phyloP scores from a whole-genome alignment of 2,888 invertebrate species.

The Rhopalosiphum nymphaeae region DNA sequence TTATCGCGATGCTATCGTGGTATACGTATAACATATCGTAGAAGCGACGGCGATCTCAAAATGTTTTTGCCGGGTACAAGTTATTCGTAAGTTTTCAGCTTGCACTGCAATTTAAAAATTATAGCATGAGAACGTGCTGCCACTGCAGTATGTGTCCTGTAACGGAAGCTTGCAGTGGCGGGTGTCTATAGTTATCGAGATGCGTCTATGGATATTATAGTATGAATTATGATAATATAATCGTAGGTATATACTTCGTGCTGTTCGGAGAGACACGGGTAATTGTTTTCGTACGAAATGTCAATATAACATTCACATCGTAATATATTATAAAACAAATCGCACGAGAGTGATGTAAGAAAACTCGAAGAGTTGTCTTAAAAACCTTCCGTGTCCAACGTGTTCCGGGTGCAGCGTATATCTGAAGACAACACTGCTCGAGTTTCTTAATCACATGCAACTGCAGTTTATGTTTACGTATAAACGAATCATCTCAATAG shows the following conservation, averaged over 20 bases:
- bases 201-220: neutral
- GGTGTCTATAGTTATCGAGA: neutral
- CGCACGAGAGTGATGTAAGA: neutral
- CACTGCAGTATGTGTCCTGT: neutral
- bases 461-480: neutral
- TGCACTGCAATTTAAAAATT: neutral
- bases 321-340: neutral
- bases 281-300: constrained; percentile 2
- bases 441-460: neutral
- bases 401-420: neutral
- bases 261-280: neutral
- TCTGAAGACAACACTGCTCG: neutral
- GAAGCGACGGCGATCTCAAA: neutral
- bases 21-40: neutral
- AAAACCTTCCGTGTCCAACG: neutral
- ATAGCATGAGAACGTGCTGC: neutral
- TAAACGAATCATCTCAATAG: neutral
- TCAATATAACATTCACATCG: neutral
- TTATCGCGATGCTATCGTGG: too few relatives aligned
- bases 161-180: neutral
- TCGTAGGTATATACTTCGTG: neutral
- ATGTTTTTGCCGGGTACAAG: neutral
- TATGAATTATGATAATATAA: neutral
- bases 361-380: neutral
- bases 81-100: neutral